Percentiles rank a stretch among this genome's conserved stretches.
phyloP scores from a whole-genome alignment of 2,797 vertebrate species.

The Catamblyrhynchus diadema region DNA sequence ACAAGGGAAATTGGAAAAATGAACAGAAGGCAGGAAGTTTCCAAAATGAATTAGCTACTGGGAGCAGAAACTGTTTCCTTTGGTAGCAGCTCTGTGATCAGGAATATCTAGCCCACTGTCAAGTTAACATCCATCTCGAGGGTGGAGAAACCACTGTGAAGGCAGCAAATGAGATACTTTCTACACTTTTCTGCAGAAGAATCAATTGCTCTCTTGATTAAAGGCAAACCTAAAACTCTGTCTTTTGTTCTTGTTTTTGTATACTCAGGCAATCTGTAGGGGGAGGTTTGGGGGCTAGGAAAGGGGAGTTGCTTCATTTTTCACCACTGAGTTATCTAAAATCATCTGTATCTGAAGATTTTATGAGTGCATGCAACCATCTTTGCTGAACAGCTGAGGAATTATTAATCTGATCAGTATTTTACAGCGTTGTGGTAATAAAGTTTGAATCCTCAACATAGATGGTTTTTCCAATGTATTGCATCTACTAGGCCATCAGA shows the following conservation, averaged over 20 bases:
- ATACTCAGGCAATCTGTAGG: accelerated
- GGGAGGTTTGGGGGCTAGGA: accelerated
- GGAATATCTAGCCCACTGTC: not conserved
- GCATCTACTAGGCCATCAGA: not conserved
- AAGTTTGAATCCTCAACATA: not conserved
- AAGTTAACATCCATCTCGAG: not conserved
- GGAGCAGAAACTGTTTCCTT: not conserved
- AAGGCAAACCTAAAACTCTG: not conserved
- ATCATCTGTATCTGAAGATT: not conserved
- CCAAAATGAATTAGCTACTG: not conserved
- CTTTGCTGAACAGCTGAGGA: not conserved
- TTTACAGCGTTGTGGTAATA: not conserved
- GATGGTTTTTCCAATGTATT: not conserved
- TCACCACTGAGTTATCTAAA: not conserved
- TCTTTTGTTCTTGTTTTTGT: not conserved
- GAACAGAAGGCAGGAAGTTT: not conserved
- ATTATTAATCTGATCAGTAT: not conserved
- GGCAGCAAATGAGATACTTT: not conserved
- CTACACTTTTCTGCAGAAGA: accelerated
- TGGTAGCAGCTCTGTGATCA: not conserved
- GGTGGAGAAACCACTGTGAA: not conserved
- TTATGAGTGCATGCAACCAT: not conserved
- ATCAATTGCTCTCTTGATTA: not conserved
- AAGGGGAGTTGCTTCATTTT: not conserved
- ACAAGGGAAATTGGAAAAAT: not conserved